Percentiles rank a stretch among this genome's conserved stretches.
Conservation (phyloP, 2,888 invertebrate genomes). For the Parnassius glacialis region DNA sequence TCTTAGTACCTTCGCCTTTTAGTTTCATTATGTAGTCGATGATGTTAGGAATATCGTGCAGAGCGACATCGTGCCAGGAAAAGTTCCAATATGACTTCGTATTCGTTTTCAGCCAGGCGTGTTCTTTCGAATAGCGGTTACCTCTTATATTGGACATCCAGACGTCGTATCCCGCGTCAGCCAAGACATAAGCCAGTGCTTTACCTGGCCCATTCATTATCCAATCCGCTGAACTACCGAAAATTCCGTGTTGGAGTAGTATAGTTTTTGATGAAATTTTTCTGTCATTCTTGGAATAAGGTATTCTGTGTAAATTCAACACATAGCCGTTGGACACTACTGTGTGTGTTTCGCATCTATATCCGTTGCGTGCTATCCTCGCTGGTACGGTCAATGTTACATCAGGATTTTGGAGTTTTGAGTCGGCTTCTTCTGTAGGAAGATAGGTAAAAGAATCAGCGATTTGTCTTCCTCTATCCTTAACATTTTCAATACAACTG, state of each 20-base stretch:
- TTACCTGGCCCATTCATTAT: slow-evolving; percentile 85
- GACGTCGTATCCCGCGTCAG: slow-evolving; percentile 86
- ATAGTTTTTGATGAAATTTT: slow-evolving; percentile 61
- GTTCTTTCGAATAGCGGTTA: slow-evolving; percentile 86
- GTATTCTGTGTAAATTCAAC: slow-evolving; percentile 89
- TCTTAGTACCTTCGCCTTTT: slow-evolving; percentile 54
- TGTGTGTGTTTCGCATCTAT: slow-evolving; percentile 85
- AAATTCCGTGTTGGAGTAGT: slow-evolving; percentile 90
- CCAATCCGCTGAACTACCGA: slow-evolving; percentile 90
- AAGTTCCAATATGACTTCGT: slow-evolving; percentile 86
- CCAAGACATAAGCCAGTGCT: slow-evolving; percentile 83
- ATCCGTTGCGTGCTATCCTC: slow-evolving; percentile 79
- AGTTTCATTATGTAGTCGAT: slow-evolving; percentile 83
- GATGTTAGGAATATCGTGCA: slow-evolving; percentile 91
- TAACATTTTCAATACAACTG: slow-evolving; percentile 51
- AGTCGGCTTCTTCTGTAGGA: slow-evolving; percentile 40
- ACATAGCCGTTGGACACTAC: slow-evolving; percentile 91
- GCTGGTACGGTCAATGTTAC: slow-evolving; percentile 58
- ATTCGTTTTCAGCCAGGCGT: slow-evolving; percentile 76
- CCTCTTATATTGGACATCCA: slow-evolving; percentile 93
- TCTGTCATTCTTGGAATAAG: slow-evolving; percentile 60
- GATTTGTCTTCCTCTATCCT: slow-evolving; percentile 48
- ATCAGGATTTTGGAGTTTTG: slow-evolving; percentile 55
- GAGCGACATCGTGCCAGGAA: slow-evolving; percentile 94
- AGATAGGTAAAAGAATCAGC: slow-evolving; percentile 50